phyloP scores from a whole-genome alignment of 2,888 invertebrate genomes.

The Bembecia ichneumoniformis region DNA sequence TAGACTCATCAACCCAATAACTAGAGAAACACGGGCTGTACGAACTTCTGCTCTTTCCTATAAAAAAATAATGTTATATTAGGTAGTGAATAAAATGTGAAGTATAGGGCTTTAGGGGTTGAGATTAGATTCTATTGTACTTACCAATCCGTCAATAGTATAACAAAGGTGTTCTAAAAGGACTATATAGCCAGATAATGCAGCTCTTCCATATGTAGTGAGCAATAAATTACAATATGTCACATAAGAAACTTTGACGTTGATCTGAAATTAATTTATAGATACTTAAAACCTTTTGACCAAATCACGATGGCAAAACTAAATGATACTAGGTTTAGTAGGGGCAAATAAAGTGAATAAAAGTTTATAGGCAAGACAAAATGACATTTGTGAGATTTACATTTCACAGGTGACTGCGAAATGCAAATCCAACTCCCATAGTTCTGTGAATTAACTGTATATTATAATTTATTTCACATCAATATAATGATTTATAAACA shows the following conservation, averaged over 20 bases:
- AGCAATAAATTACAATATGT: slow-evolving; percentile 52
- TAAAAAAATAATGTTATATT: background rate
- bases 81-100: background rate
- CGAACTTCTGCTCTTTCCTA: slow-evolving; percentile 58
- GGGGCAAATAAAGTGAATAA: too few relatives aligned
- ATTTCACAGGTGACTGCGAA: too few relatives aligned
- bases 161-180: slow-evolving; percentile 56
- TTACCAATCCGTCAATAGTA: slow-evolving; percentile 50
- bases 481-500: too few relatives aligned
- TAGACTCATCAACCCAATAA: slow-evolving; percentile 53
- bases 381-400: too few relatives aligned
- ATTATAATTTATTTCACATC: too few relatives aligned
- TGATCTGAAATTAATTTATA: slow-evolving; percentile 33
- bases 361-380: too few relatives aligned
- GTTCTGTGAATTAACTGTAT: too few relatives aligned
- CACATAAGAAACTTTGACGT: slow-evolving; percentile 53
- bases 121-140: slow-evolving; percentile 8
- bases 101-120: background rate
- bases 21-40: slow-evolving; percentile 39
- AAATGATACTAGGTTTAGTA: too few relatives aligned
- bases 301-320: too few relatives aligned
- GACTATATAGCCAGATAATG: slow-evolving; percentile 37
- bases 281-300: too few relatives aligned
- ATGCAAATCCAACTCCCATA: too few relatives aligned
- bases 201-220: slow-evolving; percentile 43